Evolutionary conservation across 1,140 invertebrate species (phyloP).

Genomic region (Coptotermes formosanus): DNA sequence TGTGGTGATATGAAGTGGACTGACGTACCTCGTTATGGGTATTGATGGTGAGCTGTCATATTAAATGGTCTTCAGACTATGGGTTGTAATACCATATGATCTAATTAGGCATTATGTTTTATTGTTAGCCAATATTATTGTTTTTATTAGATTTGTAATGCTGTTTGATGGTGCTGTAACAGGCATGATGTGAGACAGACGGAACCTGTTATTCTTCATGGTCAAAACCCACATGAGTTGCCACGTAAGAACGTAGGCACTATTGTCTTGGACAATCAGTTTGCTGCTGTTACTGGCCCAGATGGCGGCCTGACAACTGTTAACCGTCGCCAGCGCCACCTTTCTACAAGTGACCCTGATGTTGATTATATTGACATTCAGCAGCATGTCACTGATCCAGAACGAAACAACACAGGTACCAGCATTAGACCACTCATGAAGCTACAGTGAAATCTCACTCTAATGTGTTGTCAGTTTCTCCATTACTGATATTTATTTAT

Average conservation of each 20-base stretch:
- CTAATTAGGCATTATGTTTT: too few species aligned
- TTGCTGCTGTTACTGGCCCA: constrained; percentile 72
- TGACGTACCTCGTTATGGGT: too few species aligned
- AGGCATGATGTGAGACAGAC: constrained; percentile 50
- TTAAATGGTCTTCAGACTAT: too few species aligned
- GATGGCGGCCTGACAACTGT: constrained; percentile 74
- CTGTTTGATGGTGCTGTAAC: not conserved
- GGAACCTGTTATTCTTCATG: constrained; percentile 62
- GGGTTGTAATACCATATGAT: too few species aligned
- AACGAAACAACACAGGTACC: constrained; percentile 25
- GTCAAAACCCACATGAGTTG: constrained; percentile 63
- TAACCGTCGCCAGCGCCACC: constrained; percentile 62
- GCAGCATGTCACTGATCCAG: constrained; percentile 42
- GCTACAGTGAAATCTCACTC: too few species aligned
- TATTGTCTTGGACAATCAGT: constrained; percentile 50
- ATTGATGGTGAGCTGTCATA: too few species aligned
- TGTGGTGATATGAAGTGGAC: too few species aligned
- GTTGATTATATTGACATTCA: constrained; percentile 74
- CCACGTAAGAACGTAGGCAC: constrained; percentile 55
- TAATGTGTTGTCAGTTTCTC: too few species aligned
- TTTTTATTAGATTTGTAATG: too few species aligned
- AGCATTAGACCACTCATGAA: too few species aligned
- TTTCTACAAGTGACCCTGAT: constrained; percentile 65
- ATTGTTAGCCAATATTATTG: too few species aligned
- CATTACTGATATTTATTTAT: too few species aligned